These are phyloP conservation scores for Osmerus mordax DNA, from an alignment of 2,113 vertebrate species.

Conservation along the genomic window DNA sequence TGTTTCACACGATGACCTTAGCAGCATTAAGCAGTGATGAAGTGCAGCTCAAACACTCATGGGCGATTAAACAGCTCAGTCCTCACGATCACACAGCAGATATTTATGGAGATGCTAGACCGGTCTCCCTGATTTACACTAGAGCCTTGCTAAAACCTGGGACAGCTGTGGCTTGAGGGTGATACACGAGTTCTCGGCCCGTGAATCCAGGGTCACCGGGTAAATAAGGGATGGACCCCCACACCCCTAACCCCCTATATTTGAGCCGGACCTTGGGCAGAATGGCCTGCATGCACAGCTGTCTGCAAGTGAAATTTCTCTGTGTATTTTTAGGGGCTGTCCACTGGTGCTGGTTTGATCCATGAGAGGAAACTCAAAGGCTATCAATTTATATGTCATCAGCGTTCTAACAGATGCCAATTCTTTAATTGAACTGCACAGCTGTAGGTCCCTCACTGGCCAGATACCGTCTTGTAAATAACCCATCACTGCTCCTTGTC, in stretches of 20 bases:
- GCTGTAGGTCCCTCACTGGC: constrained; percentile 23
- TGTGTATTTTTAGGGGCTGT: constrained; percentile 66
- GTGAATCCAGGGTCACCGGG: background rate
- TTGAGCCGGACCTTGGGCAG: constrained; percentile 9
- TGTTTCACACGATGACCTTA: background rate
- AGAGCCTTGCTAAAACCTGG: constrained; percentile 4
- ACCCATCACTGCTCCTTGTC: background rate
- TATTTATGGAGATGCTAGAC: constrained; percentile 8
- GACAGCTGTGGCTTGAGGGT: constrained; percentile 1
- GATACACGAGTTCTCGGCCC: background rate
- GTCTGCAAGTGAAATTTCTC: constrained; percentile 46
- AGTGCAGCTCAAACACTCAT: background rate
- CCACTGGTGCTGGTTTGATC: constrained; percentile 40
- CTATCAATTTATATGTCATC: constrained; percentile 48
- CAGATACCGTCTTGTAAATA: constrained; percentile 9
- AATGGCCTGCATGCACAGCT: constrained; percentile 36
- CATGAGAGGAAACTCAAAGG: constrained; percentile 9
- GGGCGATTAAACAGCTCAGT: background rate
- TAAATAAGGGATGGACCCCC: background rate
- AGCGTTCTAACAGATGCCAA: constrained; percentile 33
- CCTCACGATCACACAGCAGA: background rate
- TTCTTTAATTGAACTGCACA: constrained; percentile 32
- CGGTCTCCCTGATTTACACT: constrained; percentile 6
- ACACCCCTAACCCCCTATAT: background rate
- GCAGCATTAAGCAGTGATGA: background rate